A percentile compares a stretch with the other conserved stretches of the same genome.
phyloP scores from a whole-genome alignment of 2,888 invertebrate species.

The Polylopha cassiicola region DNA sequence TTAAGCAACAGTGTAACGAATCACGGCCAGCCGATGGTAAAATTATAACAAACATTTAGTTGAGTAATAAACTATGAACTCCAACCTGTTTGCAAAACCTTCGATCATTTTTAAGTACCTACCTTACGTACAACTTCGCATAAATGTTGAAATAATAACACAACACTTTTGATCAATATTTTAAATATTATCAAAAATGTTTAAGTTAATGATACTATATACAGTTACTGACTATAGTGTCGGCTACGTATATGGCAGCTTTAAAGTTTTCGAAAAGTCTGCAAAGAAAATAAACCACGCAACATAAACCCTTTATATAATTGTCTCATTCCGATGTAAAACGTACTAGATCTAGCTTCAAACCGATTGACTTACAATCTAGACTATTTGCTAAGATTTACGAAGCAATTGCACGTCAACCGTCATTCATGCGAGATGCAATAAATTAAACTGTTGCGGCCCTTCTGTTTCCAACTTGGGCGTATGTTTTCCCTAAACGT shows the following conservation, averaged over 20 bases:
- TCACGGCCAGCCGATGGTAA: no score
- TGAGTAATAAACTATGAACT: conserved; percentile 26
- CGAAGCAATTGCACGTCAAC: conserved; percentile 31
- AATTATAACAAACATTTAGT: conserved; percentile 1
- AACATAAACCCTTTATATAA: conserved; percentile 28
- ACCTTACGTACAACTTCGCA: conserved; percentile 26
- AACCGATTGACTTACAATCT: conserved; percentile 32
- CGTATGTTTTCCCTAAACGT: conserved; percentile 36
- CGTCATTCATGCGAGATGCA: conserved; percentile 33
- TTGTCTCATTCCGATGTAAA: conserved; percentile 34
- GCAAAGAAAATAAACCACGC: conserved; percentile 26
- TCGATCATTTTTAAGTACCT: conserved; percentile 23
- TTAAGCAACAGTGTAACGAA: no score
- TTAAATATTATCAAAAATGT: no score
- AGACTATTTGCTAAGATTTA: conserved; percentile 32
- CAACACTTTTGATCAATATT: no score
- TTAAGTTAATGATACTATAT: no score
- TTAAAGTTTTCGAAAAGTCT: no score
- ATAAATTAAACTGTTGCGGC: conserved; percentile 32
- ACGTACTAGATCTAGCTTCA: conserved; percentile 35
- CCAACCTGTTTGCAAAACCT: conserved; percentile 28
- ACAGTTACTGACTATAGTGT: no score
- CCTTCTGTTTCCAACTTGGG: conserved; percentile 35
- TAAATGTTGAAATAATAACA: conserved; percentile 1
- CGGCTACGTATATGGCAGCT: no score